Evolutionary conservation across 2,888 invertebrate genomes (phyloP).

Genomic region (Rhamnusium bicolor): DNA sequence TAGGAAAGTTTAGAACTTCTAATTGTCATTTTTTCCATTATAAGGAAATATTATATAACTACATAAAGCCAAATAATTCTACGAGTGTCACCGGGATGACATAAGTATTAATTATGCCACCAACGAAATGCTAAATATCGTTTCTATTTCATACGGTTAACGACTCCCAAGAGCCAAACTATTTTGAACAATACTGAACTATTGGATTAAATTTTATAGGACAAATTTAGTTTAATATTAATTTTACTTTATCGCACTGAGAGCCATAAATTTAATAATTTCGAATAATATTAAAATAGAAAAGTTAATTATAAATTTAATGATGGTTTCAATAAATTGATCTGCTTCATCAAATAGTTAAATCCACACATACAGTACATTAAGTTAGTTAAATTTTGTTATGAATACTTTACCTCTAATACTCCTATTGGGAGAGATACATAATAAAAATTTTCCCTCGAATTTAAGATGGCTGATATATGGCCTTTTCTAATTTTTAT

Average conservation of each 20-base stretch:
- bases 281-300: not conserved
- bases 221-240: conserved; percentile 45
- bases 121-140: conserved; percentile 19
- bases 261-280: conserved; percentile 41
- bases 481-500: no score
- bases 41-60: not conserved
- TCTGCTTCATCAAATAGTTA: no score
- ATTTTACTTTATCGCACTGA: conserved; percentile 40
- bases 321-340: no score
- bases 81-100: not conserved
- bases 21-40: conserved; percentile 43
- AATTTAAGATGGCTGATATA: no score
- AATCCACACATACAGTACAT: no score
- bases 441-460: no score
- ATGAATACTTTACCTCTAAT: no score
- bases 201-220: conserved; percentile 45
- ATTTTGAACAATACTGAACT: conserved; percentile 44
- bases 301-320: no score
- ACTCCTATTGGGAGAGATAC: no score
- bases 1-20: conserved; percentile 47
- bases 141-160: conserved; percentile 38
- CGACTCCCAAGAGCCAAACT: conserved; percentile 35
- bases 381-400: no score
- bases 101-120: not conserved
- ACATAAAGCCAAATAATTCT: not conserved